Evolutionary conservation across 2,113 vertebrate genomes (phyloP).

Genomic region (Bucco capensis): DNA sequence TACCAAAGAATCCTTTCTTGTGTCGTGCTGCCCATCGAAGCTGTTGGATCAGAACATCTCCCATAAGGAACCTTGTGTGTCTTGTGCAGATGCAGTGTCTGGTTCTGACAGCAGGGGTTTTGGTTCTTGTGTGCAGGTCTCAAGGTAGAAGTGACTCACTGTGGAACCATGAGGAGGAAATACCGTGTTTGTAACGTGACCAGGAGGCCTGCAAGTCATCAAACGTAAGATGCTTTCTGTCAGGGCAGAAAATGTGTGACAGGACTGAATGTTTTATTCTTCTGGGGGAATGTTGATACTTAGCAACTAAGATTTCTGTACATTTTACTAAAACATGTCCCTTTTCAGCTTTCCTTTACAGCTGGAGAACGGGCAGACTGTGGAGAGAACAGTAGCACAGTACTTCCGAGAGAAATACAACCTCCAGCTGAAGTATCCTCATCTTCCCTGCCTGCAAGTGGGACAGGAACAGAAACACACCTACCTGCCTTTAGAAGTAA

Average conservation of each 20-base stretch:
- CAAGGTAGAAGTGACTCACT: slow-evolving; percentile 99
- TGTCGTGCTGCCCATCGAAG: neutral
- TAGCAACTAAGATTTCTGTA: neutral
- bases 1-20: neutral
- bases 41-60: neutral
- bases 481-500: slow-evolving; percentile 98
- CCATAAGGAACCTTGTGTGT: neutral
- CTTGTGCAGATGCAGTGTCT: neutral
- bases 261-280: neutral
- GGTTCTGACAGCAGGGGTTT: neutral
- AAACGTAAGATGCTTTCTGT: slow-evolving; percentile 83
- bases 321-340: neutral
- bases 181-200: slow-evolving; percentile 98
- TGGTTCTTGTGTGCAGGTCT: slow-evolving; percentile 80
- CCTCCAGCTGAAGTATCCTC: slow-evolving; percentile 97
- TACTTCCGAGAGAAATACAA: slow-evolving; percentile 99
- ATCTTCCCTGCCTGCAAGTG: slow-evolving; percentile 97
- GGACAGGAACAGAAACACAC: slow-evolving; percentile 99
- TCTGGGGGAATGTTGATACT: neutral
- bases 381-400: slow-evolving; percentile 98
- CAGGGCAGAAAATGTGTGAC: neutral
- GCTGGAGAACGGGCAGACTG: slow-evolving; percentile 96
- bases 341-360: slow-evolving; percentile 91
- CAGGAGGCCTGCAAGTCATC: slow-evolving; percentile 95
- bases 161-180: slow-evolving; percentile 98